These are phyloP conservation scores for Venustaconcha ellipsiformis DNA, from an alignment of 1,140 invertebrate species.

Conservation along the genomic window DNA sequence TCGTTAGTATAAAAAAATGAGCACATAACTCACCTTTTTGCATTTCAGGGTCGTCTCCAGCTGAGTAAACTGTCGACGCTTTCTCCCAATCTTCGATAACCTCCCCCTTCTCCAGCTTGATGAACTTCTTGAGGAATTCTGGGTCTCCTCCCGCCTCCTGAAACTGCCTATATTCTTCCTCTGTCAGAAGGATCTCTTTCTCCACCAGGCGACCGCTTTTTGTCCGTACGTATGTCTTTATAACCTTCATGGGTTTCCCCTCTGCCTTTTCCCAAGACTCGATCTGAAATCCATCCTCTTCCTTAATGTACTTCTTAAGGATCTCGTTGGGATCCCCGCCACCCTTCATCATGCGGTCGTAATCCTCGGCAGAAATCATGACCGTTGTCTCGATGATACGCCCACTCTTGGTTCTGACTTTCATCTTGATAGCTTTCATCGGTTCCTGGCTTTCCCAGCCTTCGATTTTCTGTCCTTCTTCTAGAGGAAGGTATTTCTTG, in stretches of 20 bases:
- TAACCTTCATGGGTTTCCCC: constrained; percentile 56
- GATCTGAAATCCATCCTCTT: constrained; percentile 51
- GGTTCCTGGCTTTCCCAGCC: constrained; percentile 62
- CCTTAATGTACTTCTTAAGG: constrained; percentile 59
- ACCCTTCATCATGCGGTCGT: constrained; percentile 60
- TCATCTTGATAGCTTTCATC: constrained; percentile 65
- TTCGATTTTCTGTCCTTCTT: constrained; percentile 61
- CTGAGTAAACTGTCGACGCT: constrained; percentile 63
- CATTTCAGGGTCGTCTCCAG: constrained; percentile 53
- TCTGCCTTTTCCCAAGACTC: constrained; percentile 59
- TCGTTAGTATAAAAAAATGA: too few species aligned
- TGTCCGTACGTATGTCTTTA: constrained; percentile 63
- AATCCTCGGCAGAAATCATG: constrained; percentile 65
- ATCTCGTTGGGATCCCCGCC: constrained; percentile 54
- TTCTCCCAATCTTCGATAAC: constrained; percentile 67
- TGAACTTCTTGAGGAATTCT: constrained; percentile 64
- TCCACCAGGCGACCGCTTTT: constrained; percentile 66
- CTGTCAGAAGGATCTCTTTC: constrained; percentile 65
- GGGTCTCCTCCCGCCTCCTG: constrained; percentile 60
- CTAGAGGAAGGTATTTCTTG: constrained; percentile 60
- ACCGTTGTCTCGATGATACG: constrained; percentile 65
- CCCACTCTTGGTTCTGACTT: constrained; percentile 66
- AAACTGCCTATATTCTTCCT: constrained; percentile 65
- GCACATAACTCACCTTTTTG: constrained; percentile 40
- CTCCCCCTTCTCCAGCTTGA: constrained; percentile 62